These are phyloP conservation scores for Esox masquinongy DNA, from an alignment of 2,797 vertebrate genomes.

Conservation along the genomic window DNA sequence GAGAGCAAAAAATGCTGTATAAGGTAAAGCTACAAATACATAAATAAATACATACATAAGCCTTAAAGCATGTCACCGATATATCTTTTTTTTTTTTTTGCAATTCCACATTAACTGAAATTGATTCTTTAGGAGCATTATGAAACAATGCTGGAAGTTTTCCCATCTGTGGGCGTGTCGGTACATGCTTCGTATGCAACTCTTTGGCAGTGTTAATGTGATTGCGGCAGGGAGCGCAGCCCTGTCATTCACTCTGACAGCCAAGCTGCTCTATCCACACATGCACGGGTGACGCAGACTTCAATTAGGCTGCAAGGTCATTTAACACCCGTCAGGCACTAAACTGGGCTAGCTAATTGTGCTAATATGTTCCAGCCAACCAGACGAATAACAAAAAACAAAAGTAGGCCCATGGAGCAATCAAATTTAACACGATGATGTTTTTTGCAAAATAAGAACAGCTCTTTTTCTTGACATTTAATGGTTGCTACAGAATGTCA, in stretches of 20 bases:
- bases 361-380: conserved; percentile 40
- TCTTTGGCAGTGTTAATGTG: conserved; percentile 62
- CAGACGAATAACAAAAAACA: neutral
- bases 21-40: conserved; percentile 67
- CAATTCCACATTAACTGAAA: conserved; percentile 56
- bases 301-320: conserved; percentile 72
- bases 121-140: conserved; percentile 41
- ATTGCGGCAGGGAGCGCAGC: conserved; percentile 63
- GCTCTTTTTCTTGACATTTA: neutral
- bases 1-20: conserved; percentile 56
- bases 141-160: conserved; percentile 55
- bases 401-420: neutral
- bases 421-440: neutral
- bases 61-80: conserved; percentile 59
- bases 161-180: conserved; percentile 40
- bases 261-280: conserved; percentile 66
- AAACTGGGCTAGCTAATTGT: conserved; percentile 26
- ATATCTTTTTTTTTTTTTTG: conserved; percentile 52
- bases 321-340: conserved; percentile 54
- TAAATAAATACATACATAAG: conserved; percentile 69
- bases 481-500: neutral
- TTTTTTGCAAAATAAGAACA: neutral
- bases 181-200: conserved; percentile 55
- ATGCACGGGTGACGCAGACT: conserved; percentile 56
- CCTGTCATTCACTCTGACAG: conserved; percentile 73